Conservation (phyloP, 2,797 vertebrate genomes). For the Falco naumanni region DNA sequence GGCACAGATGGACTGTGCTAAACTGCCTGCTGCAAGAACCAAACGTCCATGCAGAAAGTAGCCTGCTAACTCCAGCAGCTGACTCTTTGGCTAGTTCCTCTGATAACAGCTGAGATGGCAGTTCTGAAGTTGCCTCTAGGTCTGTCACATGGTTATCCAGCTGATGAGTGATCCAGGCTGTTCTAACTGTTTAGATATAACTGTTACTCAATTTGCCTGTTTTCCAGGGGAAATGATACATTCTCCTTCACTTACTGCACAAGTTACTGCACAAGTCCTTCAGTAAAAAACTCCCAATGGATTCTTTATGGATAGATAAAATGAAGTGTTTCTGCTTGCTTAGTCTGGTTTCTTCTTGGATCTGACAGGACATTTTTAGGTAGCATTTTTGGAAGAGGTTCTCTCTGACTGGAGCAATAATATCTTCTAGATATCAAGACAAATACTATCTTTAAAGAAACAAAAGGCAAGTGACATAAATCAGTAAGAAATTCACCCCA, state of each 20-base stretch:
- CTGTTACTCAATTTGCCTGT: background rate
- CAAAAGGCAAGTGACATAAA: background rate
- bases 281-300: background rate
- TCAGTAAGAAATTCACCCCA: background rate
- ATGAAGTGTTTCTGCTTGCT: slow-evolving; percentile 11
- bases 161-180: slow-evolving; percentile 58
- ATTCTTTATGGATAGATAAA: background rate
- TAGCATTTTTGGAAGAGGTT: background rate
- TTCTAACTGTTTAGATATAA: background rate
- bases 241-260: slow-evolving; percentile 3
- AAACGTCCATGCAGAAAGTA: slow-evolving; percentile 30
- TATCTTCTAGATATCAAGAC: background rate
- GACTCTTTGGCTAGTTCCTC: slow-evolving; percentile 14
- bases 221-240: slow-evolving; percentile 41
- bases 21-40: background rate
- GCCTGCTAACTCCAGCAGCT: slow-evolving; percentile 41
- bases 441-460: background rate
- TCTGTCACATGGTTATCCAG: slow-evolving; percentile 48
- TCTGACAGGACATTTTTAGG: background rate
- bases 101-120: slow-evolving; percentile 49
- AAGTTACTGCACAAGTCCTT: background rate
- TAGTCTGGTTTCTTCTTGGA: background rate
- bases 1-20: background rate
- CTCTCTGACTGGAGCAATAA: background rate
- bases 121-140: slow-evolving; percentile 61